Evolutionary conservation across 2,888 invertebrate genomes (phyloP).

Genomic region (Ypsolopha scabrella): DNA sequence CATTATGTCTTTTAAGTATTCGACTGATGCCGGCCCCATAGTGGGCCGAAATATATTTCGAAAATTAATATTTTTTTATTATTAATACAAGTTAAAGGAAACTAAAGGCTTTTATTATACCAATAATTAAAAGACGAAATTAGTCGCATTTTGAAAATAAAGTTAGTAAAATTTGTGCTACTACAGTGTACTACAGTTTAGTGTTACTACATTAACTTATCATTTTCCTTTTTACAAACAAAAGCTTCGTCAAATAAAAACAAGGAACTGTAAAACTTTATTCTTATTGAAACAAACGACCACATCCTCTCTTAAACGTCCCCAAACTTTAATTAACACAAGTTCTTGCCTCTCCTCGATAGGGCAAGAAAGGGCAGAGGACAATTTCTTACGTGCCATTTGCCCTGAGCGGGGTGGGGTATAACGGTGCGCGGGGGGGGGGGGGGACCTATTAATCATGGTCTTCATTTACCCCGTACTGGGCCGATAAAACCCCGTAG

Average conservation of each 20-base stretch:
- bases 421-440: constrained; percentile 8
- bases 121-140: too few species aligned
- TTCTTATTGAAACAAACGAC: neutral
- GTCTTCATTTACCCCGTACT: constrained; percentile 14
- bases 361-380: constrained; percentile 22
- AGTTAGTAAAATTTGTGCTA: too few species aligned
- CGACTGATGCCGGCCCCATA: too few species aligned
- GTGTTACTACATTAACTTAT: too few species aligned
- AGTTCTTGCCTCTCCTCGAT: neutral
- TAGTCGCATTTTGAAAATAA: too few species aligned
- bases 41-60: too few species aligned
- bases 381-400: constrained; percentile 58
- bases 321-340: constrained; percentile 1
- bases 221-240: too few species aligned
- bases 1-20: too few species aligned
- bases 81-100: too few species aligned
- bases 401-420: constrained; percentile 24
- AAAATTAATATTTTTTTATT: too few species aligned
- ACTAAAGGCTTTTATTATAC: too few species aligned
- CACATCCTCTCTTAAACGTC: neutral
- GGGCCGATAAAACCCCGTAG: constrained; percentile 31
- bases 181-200: too few species aligned
- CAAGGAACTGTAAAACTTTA: neutral
- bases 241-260: neutral
- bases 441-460: constrained; percentile 45